phyloP scores from a whole-genome alignment of 2,113 vertebrate species.

The Gasterosteus aculeatus region DNA sequence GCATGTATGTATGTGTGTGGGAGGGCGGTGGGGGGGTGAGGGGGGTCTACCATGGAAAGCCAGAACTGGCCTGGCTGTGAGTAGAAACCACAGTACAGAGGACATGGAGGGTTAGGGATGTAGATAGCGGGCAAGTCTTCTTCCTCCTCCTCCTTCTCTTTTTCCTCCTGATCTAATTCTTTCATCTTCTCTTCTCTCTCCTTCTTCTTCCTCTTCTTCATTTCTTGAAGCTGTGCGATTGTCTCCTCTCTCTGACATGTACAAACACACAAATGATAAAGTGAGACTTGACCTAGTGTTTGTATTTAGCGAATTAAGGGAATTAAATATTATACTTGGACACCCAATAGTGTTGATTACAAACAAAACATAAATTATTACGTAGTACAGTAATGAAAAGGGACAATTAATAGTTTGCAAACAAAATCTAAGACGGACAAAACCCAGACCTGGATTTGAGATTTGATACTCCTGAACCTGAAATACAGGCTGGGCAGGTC shows the following conservation, averaged over 20 bases:
- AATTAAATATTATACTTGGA: neutral
- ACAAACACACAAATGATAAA: slow-evolving; percentile 1
- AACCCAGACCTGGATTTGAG: slow-evolving; percentile 85
- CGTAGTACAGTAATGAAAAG: neutral
- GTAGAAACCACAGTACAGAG: slow-evolving; percentile 91
- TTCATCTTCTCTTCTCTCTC: slow-evolving; percentile 65
- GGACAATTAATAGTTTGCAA: neutral
- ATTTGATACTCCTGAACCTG: slow-evolving; percentile 91
- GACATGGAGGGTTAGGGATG: slow-evolving; percentile 85
- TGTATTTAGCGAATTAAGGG: neutral
- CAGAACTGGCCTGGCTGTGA: slow-evolving; percentile 89
- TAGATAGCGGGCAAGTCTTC: slow-evolving; percentile 83
- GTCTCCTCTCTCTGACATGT: slow-evolving; percentile 84
- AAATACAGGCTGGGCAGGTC: slow-evolving; percentile 82
- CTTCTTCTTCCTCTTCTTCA: slow-evolving; percentile 69
- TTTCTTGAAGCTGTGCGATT: slow-evolving; percentile 72
- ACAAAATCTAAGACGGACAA: neutral
- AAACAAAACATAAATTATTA: neutral
- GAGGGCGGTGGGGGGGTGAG: slow-evolving; percentile 14
- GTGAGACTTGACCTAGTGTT: neutral
- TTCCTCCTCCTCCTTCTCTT: slow-evolving; percentile 79
- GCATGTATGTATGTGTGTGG: neutral
- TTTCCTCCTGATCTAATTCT: slow-evolving; percentile 64
- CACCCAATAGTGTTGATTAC: neutral
- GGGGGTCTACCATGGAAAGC: slow-evolving; percentile 88